Evolutionary conservation across 2,797 vertebrate genomes (phyloP).

Genomic region (Aldrovandia affinis): DNA sequence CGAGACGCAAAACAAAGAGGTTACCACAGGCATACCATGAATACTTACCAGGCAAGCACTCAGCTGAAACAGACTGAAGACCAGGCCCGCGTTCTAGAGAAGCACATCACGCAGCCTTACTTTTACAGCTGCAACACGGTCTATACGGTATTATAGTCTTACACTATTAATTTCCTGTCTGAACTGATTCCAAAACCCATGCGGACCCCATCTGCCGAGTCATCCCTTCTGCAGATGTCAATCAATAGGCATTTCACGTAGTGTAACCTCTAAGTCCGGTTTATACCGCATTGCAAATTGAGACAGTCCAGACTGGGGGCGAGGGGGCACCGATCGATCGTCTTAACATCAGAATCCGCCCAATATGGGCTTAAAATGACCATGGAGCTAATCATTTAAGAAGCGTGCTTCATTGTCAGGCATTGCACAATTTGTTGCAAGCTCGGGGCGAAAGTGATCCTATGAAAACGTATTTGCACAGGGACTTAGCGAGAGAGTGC

Average conservation of each 20-base stretch:
- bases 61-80: neutral
- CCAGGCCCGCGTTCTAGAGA: neutral
- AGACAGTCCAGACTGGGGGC: no score
- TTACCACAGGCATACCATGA: neutral
- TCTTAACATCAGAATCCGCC: no score
- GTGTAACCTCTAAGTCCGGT: no score
- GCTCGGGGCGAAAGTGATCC: neutral
- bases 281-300: no score
- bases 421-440: neutral
- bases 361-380: no score
- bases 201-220: neutral
- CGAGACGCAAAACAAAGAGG: neutral
- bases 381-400: no score
- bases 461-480: neutral
- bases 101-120: neutral
- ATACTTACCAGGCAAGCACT: neutral
- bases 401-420: no score
- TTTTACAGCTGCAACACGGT: neutral
- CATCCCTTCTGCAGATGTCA: neutral
- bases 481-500: neutral
- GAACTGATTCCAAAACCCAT: neutral
- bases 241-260: neutral
- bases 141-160: neutral
- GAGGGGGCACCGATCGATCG: no score
- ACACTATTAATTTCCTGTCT: neutral